Evolutionary conservation across 2,113 vertebrate species (phyloP).

Genomic region (Vombatus ursinus): DNA sequence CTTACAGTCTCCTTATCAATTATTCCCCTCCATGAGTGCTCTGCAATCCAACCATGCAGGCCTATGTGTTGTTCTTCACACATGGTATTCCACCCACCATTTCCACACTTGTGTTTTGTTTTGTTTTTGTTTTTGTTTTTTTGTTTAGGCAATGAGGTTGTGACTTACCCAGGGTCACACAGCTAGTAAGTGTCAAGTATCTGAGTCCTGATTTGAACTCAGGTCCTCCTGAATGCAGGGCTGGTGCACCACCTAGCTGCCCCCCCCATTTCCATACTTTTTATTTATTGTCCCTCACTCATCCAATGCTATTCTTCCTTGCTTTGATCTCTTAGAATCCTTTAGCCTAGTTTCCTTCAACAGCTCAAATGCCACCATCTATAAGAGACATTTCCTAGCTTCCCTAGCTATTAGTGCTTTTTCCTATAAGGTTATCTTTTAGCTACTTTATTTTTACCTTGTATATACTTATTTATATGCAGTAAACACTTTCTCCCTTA

Average conservation of each 20-base stretch:
- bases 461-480: too few relatives aligned
- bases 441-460: too few relatives aligned
- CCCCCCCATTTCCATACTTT: too few relatives aligned
- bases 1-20: too few relatives aligned
- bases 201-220: too few relatives aligned
- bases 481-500: background rate
- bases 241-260: too few relatives aligned
- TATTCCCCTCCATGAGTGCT: too few relatives aligned
- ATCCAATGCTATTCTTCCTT: background rate
- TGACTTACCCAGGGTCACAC: too few relatives aligned
- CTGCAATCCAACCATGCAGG: background rate
- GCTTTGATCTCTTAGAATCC: background rate
- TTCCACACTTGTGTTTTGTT: background rate
- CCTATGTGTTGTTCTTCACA: background rate
- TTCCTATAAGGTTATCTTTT: background rate
- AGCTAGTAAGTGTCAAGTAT: too few relatives aligned
- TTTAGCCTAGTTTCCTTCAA: background rate
- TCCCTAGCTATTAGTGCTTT: background rate
- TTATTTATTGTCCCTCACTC: background rate
- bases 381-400: background rate
- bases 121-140: background rate
- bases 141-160: too few relatives aligned
- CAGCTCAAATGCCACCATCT: too few relatives aligned
- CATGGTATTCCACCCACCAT: background rate
- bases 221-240: too few relatives aligned